Base-by-base conservation (phyloP, 2,888 invertebrate species). In the Tribolium freemani region DNA sequence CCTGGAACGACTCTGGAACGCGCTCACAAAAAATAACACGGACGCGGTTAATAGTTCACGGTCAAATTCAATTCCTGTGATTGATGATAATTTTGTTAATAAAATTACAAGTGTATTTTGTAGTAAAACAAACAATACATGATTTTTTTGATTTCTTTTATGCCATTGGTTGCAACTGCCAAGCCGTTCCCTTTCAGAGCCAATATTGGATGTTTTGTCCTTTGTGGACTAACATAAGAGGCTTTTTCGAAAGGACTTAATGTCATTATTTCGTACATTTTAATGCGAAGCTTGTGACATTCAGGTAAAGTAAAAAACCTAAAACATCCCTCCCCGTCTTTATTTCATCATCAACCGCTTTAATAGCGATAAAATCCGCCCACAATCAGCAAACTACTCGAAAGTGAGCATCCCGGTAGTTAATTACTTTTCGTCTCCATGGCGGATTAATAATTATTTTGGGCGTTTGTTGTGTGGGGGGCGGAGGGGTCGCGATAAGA, bases 401-500 rank as follows among this genome's bases (percentile, higher is more conserved):
- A 38, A 38, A 38, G 5, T n/a, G n/a, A 8, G 9, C n/a, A 38
- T 38, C 38, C 38, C 38, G 38, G 38, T 38, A 38, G 38, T 38
- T 38, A 38, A 38, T 38, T n/a, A 38, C n/a, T n/a, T 38, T 38
- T 38, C 38, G 8, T 38, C n/a, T 38, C 38, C 38, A 38, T 38
- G 5, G 3, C n/a, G 38, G 8, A 38, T 38, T 38, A 38, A 38
- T 38, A 48, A 48, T 48, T 48, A 48, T 13, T 48, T 53, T 53
- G 21, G 10, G 44, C 38, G 21, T 38, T 44, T 10, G 21, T 10
- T 61, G 13, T 50, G 51, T 38, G 31, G 69, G 53, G 50, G 58
- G 53, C 53, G 64, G 51, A 54, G 66, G 70, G 69, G 66, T 60
- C 66, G 76, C 71, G 76, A 73, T 73, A 73, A 69, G 64, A 57